Base-by-base conservation (phyloP, 1,140 invertebrate genomes). In the Asobara japonica region DNA sequence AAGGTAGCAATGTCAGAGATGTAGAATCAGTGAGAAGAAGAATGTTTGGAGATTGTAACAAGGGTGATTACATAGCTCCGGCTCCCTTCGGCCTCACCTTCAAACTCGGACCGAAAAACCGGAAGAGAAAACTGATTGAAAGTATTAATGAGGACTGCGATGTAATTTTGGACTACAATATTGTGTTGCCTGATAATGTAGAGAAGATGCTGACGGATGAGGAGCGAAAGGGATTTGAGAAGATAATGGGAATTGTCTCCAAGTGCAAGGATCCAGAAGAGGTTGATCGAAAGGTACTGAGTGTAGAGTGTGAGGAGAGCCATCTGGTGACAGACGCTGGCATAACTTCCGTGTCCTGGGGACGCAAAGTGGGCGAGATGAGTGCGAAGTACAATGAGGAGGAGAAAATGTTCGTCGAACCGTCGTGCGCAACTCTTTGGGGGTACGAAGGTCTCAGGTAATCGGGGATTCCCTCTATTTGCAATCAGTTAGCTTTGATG, bases 31-130 rank as follows among this genome's bases (percentile, higher is more conserved):
- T 29, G 11, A 45, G 70, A 16, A 45, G 38, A 11, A 45, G 41
- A 29, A 86, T 86, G 84, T 87, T 86, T 68, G 80, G 81, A 31
- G 5, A 1, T 5, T n/a, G n/a, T n/a, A 6, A n/a, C 61, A 6
- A 31, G 29, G 2, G 25, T 1, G 11, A 5, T 11, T 85, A 80
- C 51, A 68, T 82, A 65, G 80, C 84, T 7, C 81, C 84, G 18
- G 38, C 75, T 30, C 81, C 83, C 0, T 86, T 82, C 65, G 68
- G 70, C 3, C 62, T 56, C 0, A 7, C 27, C 29, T 48, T 27
- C 6, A 51, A 45, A 11, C 30, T n/a, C 3, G 5, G 33, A 0
- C 1, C 1, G 10, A 66, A 66, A 33, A 33, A 41, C 8, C 11
- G 27, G 0, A 51, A 30, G 11, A 25, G n/a, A 29, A 27, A 38